Conservation (phyloP, 2,888 invertebrate species). For the Spisula solida region DNA sequence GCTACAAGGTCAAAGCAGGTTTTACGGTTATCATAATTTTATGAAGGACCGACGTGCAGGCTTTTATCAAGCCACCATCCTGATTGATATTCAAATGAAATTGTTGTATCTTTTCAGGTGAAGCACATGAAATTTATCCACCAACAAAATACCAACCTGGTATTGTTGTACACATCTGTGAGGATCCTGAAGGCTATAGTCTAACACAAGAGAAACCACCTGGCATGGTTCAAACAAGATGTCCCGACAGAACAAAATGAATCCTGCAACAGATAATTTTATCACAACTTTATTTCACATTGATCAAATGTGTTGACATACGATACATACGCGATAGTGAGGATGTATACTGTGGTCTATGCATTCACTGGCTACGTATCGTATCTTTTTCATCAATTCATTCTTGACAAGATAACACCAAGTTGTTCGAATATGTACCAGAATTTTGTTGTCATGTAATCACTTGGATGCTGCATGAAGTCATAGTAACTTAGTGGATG, state of each 20-base stretch:
- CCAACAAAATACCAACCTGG: conserved; percentile 96
- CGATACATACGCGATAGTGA: not conserved
- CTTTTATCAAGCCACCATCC: too few species aligned
- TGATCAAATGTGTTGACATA: not conserved
- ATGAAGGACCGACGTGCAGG: too few species aligned
- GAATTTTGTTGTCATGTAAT: not conserved
- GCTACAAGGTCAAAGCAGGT: too few species aligned
- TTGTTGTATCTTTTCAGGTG: conserved; percentile 88
- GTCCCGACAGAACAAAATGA: conserved; percentile 81
- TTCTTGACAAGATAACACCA: not conserved
- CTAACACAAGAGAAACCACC: conserved; percentile 65
- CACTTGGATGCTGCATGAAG: not conserved
- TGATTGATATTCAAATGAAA: not conserved
- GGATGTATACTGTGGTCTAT: not conserved
- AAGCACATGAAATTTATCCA: conserved; percentile 96
- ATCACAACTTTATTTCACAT: not conserved
- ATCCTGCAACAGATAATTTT: not conserved
- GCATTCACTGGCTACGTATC: not conserved
- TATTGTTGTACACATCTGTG: conserved; percentile 94
- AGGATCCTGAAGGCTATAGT: conserved; percentile 85
- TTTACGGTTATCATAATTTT: too few species aligned
- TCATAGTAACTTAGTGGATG: not conserved
- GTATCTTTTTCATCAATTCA: conserved; percentile 8
- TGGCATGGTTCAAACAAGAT: conserved; percentile 85
- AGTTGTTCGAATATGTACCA: not conserved